A percentile compares a stretch with the other conserved stretches of the same genome.
Conservation (phyloP, 2,888 invertebrate species). For the Tinea pellionella region DNA sequence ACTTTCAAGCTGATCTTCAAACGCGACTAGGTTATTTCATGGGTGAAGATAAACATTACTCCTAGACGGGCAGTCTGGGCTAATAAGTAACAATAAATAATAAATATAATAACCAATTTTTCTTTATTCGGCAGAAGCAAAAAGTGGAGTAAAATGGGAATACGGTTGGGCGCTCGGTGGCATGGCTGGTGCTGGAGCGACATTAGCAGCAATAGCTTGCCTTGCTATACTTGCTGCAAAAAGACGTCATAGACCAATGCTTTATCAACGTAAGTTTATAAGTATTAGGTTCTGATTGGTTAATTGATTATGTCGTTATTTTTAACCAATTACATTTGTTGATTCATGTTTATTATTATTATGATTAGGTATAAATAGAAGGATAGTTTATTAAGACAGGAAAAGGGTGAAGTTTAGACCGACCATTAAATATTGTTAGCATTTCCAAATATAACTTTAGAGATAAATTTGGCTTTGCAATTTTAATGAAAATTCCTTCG, state of each 20-base stretch:
- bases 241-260: conserved; percentile 60
- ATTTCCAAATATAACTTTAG: background rate
- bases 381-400: background rate
- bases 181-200: conserved; percentile 76
- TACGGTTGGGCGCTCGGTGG: conserved; percentile 68
- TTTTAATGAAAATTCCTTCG: too few species aligned
- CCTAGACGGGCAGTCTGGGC: too few species aligned
- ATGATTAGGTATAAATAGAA: too few species aligned
- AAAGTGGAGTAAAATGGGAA: conserved; percentile 32
- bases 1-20: too few species aligned
- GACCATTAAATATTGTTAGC: background rate
- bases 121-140: conserved; percentile 33
- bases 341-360: too few species aligned
- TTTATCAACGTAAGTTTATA: conserved; percentile 52
- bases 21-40: too few species aligned
- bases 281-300: too few species aligned
- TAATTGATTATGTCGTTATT: too few species aligned
- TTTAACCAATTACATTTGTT: too few species aligned
- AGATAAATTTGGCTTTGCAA: background rate
- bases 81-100: too few species aligned
- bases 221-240: conserved; percentile 71
- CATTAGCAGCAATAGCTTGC: conserved; percentile 74
- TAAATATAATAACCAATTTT: too few species aligned
- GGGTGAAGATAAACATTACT: too few species aligned
- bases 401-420: background rate